Evolutionary conservation across 2,113 vertebrate species (phyloP).

Genomic region (Charadrius vociferus): DNA sequence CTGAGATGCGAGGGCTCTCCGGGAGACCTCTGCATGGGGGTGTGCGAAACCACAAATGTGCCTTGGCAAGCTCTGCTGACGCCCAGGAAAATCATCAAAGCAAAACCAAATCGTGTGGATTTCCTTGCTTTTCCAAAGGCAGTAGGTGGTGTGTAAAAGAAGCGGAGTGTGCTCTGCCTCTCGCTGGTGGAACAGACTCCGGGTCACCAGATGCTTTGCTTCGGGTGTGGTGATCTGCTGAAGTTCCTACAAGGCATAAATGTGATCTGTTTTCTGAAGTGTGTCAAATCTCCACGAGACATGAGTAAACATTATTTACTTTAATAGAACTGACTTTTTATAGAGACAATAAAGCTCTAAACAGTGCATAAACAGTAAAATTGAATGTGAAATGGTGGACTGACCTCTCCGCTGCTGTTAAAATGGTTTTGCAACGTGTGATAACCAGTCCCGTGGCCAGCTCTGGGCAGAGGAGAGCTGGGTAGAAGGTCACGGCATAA

Average conservation of each 20-base stretch:
- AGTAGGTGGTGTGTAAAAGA: not conserved
- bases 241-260: not conserved
- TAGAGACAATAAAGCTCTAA: not conserved
- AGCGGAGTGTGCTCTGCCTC: not conserved
- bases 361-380: not conserved
- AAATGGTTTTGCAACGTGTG: not conserved
- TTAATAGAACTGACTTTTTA: not conserved
- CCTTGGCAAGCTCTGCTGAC: not conserved
- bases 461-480: not conserved
- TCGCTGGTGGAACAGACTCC: not conserved
- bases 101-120: not conserved
- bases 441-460: not conserved
- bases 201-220: not conserved
- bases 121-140: not conserved
- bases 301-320: not conserved
- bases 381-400: not conserved
- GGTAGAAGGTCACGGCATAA: not conserved
- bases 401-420: not conserved
- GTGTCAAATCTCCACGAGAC: not conserved
- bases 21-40: rapidly evolving
- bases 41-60: not conserved
- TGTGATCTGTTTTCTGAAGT: not conserved
- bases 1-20: not conserved
- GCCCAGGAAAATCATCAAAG: not conserved
- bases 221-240: not conserved